Conservation (phyloP, 1,140 invertebrate genomes). For the Ips nitidus region DNA sequence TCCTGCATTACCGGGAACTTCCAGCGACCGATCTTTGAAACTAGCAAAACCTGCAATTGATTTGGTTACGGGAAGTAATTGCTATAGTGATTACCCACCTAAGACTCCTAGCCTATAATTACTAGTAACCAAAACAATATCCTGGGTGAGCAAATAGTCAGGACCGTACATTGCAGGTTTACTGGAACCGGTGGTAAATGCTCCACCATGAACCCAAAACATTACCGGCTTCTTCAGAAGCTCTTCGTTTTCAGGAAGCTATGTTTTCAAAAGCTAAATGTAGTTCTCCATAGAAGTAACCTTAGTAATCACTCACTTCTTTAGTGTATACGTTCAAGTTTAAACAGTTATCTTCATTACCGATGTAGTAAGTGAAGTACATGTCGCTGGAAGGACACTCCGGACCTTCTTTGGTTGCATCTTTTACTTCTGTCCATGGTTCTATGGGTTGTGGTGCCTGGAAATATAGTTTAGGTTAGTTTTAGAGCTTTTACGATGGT, state of each 20-base stretch:
- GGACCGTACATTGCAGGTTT: conserved; percentile 57
- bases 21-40: conserved; percentile 49
- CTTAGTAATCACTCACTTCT: conserved; percentile 45
- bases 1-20: conserved; percentile 61
- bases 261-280: conserved; percentile 54
- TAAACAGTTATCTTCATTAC: conserved; percentile 73
- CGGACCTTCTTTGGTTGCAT: conserved; percentile 57
- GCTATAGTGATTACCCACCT: conserved; percentile 39
- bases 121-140: conserved; percentile 55
- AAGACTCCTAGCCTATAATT: conserved; percentile 56
- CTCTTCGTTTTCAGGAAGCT: conserved; percentile 58
- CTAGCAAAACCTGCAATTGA: conserved; percentile 36
- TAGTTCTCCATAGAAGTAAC: conserved; percentile 48
- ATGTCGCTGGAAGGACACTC: conserved; percentile 51
- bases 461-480: conserved; percentile 19
- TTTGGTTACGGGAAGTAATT: background rate
- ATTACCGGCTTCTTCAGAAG: conserved; percentile 52
- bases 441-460: conserved; percentile 59
- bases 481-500: too few species aligned
- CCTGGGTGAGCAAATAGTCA: conserved; percentile 63
- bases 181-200: conserved; percentile 40
- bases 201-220: conserved; percentile 39
- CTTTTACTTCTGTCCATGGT: conserved; percentile 57
- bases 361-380: conserved; percentile 44
- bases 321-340: conserved; percentile 81